Evolutionary conservation across 2,888 invertebrate species (phyloP).

Genomic region (Xylota segnis): DNA sequence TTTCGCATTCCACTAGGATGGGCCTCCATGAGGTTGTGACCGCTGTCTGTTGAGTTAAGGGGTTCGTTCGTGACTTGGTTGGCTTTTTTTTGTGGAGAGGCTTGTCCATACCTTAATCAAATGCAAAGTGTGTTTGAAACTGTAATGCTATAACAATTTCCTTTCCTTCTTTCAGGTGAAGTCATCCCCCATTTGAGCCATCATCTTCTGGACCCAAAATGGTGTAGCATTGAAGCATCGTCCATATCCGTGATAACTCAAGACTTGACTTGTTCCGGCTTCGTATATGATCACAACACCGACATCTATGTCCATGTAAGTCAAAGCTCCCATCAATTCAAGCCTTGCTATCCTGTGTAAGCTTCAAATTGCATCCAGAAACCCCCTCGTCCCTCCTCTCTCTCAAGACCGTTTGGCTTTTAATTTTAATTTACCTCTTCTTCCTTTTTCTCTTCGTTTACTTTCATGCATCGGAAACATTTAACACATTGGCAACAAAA

Average conservation of each 20-base stretch:
- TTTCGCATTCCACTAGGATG: no score
- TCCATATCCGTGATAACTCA: not conserved
- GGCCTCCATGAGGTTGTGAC: no score
- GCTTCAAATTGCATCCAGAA: constrained; percentile 32
- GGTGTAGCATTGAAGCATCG: constrained; percentile 21
- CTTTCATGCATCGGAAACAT: constrained; percentile 74
- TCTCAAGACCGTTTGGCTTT: constrained; percentile 1
- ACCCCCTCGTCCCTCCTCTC: not conserved
- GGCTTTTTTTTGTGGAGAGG: no score
- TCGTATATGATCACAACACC: constrained; percentile 50
- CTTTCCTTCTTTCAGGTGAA: constrained; percentile 3
- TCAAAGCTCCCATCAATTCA: not conserved
- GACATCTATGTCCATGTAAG: constrained; percentile 74
- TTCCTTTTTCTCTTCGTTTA: constrained; percentile 61
- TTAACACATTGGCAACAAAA: constrained; percentile 65
- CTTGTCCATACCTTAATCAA: no score
- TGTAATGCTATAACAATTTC: not conserved
- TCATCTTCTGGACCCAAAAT: constrained; percentile 13
- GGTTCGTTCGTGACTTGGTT: no score
- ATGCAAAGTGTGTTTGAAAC: no score
- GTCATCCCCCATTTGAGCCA: not conserved
- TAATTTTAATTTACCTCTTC: constrained; percentile 39
- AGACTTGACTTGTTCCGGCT: not conserved
- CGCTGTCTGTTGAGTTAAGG: no score
- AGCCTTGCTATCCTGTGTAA: constrained; percentile 9